A percentile compares a stretch with the other conserved stretches of the same genome.
Conservation (phyloP, 2,113 vertebrate genomes). For the Elephas maximus region DNA sequence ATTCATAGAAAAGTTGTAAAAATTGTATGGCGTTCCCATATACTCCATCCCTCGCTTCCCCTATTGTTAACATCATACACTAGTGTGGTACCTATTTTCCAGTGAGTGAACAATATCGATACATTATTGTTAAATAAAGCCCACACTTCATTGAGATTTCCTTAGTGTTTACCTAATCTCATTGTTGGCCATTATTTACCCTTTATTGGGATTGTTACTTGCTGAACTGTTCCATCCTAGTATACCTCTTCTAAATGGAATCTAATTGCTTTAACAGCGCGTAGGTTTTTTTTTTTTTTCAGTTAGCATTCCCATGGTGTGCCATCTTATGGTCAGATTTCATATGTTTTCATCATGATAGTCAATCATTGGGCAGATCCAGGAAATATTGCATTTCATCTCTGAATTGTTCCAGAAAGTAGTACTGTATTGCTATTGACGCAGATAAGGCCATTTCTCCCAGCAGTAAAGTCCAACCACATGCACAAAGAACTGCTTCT, state of each 20-base stretch:
- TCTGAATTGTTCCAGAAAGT: background rate
- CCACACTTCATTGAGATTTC: background rate
- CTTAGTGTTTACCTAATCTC: background rate
- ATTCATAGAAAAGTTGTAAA: slow-evolving; percentile 13
- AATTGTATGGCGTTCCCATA: background rate
- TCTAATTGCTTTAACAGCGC: background rate
- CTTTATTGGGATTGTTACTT: background rate
- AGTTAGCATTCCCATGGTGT: background rate
- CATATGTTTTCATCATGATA: background rate
- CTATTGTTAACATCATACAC: background rate
- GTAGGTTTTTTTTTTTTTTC: too few relatives aligned
- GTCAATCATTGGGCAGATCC: background rate
- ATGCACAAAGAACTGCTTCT: too few relatives aligned
- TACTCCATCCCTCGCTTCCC: background rate
- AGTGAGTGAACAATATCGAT: too few relatives aligned
- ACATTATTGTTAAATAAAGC: background rate
- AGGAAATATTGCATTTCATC: background rate
- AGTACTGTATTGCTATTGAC: background rate
- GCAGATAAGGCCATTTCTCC: background rate
- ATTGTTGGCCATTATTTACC: background rate
- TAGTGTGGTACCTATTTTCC: too few relatives aligned
- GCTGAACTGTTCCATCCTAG: background rate
- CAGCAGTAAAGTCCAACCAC: background rate
- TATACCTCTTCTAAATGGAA: background rate
- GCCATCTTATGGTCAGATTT: background rate